phyloP scores from a whole-genome alignment of 2,888 invertebrate genomes.

The Hypselothyrea guttata region DNA sequence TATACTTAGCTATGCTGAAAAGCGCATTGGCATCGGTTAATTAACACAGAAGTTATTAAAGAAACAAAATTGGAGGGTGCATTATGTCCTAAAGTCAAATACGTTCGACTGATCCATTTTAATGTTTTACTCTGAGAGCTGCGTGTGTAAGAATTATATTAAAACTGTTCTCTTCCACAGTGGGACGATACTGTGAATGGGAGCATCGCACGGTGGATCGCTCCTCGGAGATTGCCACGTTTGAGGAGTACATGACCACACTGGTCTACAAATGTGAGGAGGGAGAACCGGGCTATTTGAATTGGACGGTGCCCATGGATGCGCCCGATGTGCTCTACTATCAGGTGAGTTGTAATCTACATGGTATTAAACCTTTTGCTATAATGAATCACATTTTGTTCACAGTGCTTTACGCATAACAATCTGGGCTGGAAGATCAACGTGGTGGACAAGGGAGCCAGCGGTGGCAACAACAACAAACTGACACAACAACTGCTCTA shows the following conservation, averaged over 20 bases:
- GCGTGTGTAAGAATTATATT: too few relatives aligned
- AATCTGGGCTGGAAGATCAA: constrained; percentile 96
- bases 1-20: too few relatives aligned
- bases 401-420: constrained; percentile 95
- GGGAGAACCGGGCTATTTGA: constrained; percentile 89
- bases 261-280: constrained; percentile 89
- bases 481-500: constrained; percentile 41
- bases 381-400: neutral
- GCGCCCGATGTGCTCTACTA: constrained; percentile 94
- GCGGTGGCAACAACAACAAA: constrained; percentile 30
- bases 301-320: constrained; percentile 93
- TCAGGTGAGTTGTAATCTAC: constrained; percentile 87
- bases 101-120: too few relatives aligned
- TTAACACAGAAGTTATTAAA: too few relatives aligned
- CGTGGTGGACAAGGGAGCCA: constrained; percentile 84
- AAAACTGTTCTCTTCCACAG: constrained; percentile 82
- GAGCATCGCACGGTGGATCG: constrained; percentile 90
- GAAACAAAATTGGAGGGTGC: too few relatives aligned
- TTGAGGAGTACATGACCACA: constrained; percentile 90
- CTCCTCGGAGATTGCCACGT: constrained; percentile 87
- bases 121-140: too few relatives aligned
- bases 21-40: too few relatives aligned
- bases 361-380: too few relatives aligned
- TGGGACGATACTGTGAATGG: constrained; percentile 94
- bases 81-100: too few relatives aligned